phyloP scores from a whole-genome alignment of 2,888 invertebrate species.

The Ophion ventricosus region DNA sequence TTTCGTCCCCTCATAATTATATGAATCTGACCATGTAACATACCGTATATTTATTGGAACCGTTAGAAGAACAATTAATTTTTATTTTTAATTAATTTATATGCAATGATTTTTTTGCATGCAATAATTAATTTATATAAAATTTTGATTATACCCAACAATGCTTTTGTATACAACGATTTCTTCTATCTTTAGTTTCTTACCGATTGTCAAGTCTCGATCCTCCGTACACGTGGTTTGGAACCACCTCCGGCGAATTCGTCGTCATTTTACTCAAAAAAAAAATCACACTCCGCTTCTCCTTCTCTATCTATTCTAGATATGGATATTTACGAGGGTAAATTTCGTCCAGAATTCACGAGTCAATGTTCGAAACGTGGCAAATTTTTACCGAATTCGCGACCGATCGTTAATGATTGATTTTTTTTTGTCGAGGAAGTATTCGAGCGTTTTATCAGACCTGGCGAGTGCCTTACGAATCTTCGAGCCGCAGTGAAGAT shows the following conservation, averaged over 20 bases:
- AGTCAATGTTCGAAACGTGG: not conserved
- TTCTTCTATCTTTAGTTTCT: conserved; percentile 2
- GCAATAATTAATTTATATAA: too few relatives aligned
- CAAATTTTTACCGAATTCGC: not conserved
- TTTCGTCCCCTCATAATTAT: too few relatives aligned
- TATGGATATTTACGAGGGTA: not conserved
- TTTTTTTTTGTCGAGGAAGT: not conserved
- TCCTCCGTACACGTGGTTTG: not conserved
- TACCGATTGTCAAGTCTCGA: conserved; percentile 17
- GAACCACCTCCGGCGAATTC: not conserved
- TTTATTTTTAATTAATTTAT: too few relatives aligned
- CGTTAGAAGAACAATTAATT: not conserved
- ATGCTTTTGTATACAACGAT: not conserved
- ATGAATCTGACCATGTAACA: too few relatives aligned
- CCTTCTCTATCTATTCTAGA: conserved; percentile 5
- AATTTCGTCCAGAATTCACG: not conserved
- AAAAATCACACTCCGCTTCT: not conserved
- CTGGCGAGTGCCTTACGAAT: not conserved
- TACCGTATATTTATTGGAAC: too few relatives aligned
- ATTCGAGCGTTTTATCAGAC: not conserved
- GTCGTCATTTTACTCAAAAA: conserved; percentile 19
- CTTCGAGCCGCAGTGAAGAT: not conserved
- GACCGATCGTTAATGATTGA: not conserved
- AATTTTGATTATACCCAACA: too few relatives aligned
- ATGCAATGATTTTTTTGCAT: too few relatives aligned